phyloP scores from a whole-genome alignment of 2,888 invertebrate genomes.

The Tolmerus cingulatus region DNA sequence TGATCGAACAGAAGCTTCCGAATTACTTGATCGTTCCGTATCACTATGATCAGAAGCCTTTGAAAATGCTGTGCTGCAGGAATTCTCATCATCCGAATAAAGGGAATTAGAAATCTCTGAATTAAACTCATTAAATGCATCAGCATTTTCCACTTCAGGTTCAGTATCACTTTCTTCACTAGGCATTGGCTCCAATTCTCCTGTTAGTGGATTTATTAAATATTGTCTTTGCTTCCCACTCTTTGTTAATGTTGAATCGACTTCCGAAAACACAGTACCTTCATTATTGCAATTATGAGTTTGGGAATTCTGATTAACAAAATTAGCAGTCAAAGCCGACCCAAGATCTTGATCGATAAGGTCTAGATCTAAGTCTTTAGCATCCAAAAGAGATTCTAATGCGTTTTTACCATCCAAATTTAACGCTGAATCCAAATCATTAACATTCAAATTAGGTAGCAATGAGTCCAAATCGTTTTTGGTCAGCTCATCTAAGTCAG shows the following conservation, averaged over 20 bases:
- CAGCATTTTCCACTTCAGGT: conserved; percentile 56
- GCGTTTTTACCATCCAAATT: conserved; percentile 62
- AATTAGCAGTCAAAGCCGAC: neutral
- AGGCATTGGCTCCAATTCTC: conserved; percentile 83
- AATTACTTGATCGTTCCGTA: conserved; percentile 61
- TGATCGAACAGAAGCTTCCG: conserved; percentile 67
- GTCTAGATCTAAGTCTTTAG: conserved; percentile 62
- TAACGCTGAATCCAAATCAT: conserved; percentile 66
- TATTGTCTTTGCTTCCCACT: conserved; percentile 78
- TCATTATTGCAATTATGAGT: conserved; percentile 23
- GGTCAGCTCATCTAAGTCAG: conserved; percentile 60
- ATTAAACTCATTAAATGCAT: conserved; percentile 59
- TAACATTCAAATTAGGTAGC: conserved; percentile 69
- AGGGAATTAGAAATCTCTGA: conserved; percentile 65
- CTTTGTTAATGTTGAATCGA: conserved; percentile 55
- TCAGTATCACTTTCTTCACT: conserved; percentile 73
- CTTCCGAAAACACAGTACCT: neutral
- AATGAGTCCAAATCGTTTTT: conserved; percentile 71
- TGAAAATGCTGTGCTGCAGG: conserved; percentile 66
- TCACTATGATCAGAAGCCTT: conserved; percentile 68
- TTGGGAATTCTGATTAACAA: neutral
- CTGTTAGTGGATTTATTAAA: conserved; percentile 89
- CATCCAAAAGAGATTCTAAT: conserved; percentile 61
- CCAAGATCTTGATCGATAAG: conserved; percentile 61
- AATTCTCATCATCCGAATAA: conserved; percentile 70